Base-by-base conservation (phyloP, 2,888 invertebrate species). In the Oscheius sp. region DNA sequence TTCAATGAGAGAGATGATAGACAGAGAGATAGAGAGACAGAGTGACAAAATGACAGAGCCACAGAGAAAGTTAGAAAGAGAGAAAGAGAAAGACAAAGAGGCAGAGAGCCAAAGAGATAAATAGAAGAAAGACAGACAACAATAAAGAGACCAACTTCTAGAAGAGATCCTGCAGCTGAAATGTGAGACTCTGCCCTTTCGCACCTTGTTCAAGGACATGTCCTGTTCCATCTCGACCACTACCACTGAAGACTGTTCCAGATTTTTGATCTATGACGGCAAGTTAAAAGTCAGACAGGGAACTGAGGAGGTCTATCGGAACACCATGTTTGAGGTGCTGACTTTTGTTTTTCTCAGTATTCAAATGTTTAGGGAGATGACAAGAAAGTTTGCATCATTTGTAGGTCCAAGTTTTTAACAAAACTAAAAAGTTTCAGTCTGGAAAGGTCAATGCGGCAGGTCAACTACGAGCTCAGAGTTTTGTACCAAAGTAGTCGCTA, bases 251-350 rank as follows among this genome's bases (percentile, higher is more conserved):
- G 57, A 57, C 33, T 57, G 57, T 33, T 21, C 57, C 33, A 29
- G 33, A 29, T 57, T 57, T 57, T 57, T 57, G 57, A 2, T 57
- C 29, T 57, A 21, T 57, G 57, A 57, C 9, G 57, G 57, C 13
- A 57, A 57, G 33, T 57, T 57, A 29, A 57, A 29, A 7, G 10
- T 33, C n/a, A 57, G 7, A 29, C 2, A 42, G 7, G 42, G 42
- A 42, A 42, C 42, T 5, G 42, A 42, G 42, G 42, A 3, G 3
- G 0, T 42, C 42, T 42, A 42, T 7, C 3, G 42, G 42, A 42
- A 42, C 7, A 42, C 42, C 3, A 42, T 42, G 42, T 42, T 57
- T 57, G 57, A 57, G 57, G 57, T 29, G 9, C 13, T n/a, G 2
- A 10, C 9, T 10, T 10, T 53, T 32, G 3, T 2, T 32, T 13